Base-by-base conservation (phyloP, 1,140 invertebrate genomes). In the Ylistrum balloti region DNA sequence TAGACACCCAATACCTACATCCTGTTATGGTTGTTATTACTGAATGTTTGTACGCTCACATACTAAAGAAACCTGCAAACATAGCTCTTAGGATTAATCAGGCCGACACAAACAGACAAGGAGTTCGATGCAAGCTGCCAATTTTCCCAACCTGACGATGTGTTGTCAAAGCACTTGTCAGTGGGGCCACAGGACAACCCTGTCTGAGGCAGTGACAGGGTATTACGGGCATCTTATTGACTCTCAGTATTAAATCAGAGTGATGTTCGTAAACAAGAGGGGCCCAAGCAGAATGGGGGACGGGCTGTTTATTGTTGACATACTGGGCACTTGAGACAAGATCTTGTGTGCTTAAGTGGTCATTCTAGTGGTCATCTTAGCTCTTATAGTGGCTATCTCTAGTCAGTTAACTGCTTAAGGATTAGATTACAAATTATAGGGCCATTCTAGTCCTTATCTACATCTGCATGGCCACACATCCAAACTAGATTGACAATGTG, bases 1-100 rank as follows among this genome's bases (percentile, higher is more conserved):
- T 22, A 28, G 56, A 28, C 7, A 28, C 41, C 41, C 56, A n/a
- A 74, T 74, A 74, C n/a, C 56, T 74, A 74, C n/a, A n/a, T 74
- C 22, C 3, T n/a, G 56, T 74, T 17, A 74, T n/a, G 17, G 9
- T 3, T n/a, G 56, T 74, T 74, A 74, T 74, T 45, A 13, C 35
- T 7, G 45, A 0, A 9, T 74, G 56, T 74, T 74, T 74, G 56
- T 74, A 74, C n/a, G 56, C 2, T 74, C 56, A 74, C 3, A 7
- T 74, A 74, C 28, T 74, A 74, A 74, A n/a, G 56, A 74, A 74
- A 74, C 56, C n/a, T 74, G 56, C 56, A 74, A 74, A 74, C 56
- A 74, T 74, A n/a, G 56, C 56, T 74, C 56, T 74, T 74, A 74
- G 56, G 17, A 74, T 74, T 74, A 74, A 74, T 74, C 56, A 74